Evolutionary conservation across 2,888 invertebrate genomes (phyloP).

Genomic region (Athalia circularis): DNA sequence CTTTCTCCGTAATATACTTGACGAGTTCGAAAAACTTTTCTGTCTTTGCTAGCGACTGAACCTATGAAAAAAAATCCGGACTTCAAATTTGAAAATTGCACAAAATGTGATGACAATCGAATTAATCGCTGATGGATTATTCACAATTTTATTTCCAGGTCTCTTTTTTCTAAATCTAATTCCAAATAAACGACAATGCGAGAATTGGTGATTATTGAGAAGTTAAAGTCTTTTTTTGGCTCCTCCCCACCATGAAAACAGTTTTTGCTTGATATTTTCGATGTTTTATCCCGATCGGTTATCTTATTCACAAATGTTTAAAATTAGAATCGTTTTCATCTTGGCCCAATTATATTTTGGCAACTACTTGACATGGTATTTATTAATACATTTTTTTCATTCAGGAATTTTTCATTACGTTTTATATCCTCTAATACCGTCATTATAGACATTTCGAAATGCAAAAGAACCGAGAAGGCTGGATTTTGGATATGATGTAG

Average conservation of each 20-base stretch:
- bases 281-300: constrained; percentile 2
- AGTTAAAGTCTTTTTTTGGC: background rate
- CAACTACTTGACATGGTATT: background rate
- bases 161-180: background rate
- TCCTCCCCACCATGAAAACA: background rate
- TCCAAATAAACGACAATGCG: background rate
- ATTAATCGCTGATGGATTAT: constrained; percentile 1
- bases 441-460: too few species aligned
- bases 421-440: too few species aligned
- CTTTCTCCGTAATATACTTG: constrained; percentile 8
- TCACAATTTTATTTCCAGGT: background rate
- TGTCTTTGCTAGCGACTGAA: constrained; percentile 8
- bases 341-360: background rate
- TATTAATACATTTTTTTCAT: background rate
- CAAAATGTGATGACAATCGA: constrained; percentile 13
- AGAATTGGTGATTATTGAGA: background rate
- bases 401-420: background rate
- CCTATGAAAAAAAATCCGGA: constrained; percentile 19
- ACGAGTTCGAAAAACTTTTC: constrained; percentile 25
- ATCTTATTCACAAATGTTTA: constrained; percentile 7
- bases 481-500: too few species aligned
- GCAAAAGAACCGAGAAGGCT: too few species aligned
- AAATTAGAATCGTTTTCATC: constrained; percentile 11
- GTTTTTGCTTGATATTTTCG: background rate
- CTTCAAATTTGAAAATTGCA: background rate